Base-by-base conservation (phyloP, 2,888 invertebrate genomes). In the Dexiosoma caninum region DNA sequence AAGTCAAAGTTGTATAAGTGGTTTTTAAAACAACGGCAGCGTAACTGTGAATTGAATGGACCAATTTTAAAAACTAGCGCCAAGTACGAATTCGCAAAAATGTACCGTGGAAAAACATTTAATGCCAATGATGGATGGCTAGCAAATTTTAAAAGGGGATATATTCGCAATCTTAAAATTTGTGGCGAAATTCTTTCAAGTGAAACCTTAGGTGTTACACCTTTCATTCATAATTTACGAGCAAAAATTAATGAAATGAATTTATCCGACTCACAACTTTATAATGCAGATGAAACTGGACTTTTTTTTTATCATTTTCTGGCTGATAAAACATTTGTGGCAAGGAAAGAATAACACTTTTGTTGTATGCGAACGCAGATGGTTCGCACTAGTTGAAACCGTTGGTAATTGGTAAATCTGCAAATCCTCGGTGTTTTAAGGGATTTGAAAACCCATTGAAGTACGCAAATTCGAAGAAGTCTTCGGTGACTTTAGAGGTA, bases 181-280 rank as follows among this genome's bases (percentile, higher is more conserved):
- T 77, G 69, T 62, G 77, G 57, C 8, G 55, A 77, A 70, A 70
- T 70, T 40, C 57, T 70, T 51, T 69, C 60, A 44, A 69, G 69
- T 27, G 44, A 76, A 21, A 69, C 21, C 10, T 70, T 60, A 27
- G 60, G 10, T 42, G 46, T 76, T 40, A 60, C 59, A 32, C 53
- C 53, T 5, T 76, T 69, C 44, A 76, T 49, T 64, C 14, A 75
- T 46, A 66, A 66, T 46, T 57, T 66, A 32, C 57, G 23, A n/a
- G 57, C 27, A 55, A 35, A 55, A 30, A 60, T 60, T 14, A 16
- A 42, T 42, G 59, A 59, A 59, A 59, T 40, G 14, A 9, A 42
- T 9, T 16, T 59, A 2, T 53, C 53, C 32, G 57, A 57, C 21
- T 37, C 27, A 10, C 42, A 59, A 59, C 40, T 59, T 14, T 27